These are phyloP conservation scores for Dasyurus viverrinus DNA, from an alignment of 2,113 vertebrate species.

Conservation along the genomic window DNA sequence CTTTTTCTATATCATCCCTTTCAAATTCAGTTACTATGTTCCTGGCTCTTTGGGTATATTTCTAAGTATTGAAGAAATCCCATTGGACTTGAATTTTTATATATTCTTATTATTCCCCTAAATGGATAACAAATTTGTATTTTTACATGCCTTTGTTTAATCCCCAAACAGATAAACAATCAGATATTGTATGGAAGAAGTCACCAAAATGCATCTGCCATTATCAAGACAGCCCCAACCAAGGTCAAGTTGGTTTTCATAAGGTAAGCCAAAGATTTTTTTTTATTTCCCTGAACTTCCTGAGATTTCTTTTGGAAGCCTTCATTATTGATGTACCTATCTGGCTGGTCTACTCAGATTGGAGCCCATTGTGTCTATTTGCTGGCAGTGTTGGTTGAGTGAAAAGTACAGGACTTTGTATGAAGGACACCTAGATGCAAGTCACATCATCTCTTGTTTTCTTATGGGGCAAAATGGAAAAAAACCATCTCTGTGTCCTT, in stretches of 20 bases:
- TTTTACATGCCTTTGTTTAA: conserved; percentile 59
- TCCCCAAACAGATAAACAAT: conserved; percentile 91
- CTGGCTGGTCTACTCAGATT: background rate
- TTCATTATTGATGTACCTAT: background rate
- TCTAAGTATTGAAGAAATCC: background rate
- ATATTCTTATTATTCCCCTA: background rate
- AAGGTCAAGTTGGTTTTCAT: conserved; percentile 96
- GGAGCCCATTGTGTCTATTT: background rate
- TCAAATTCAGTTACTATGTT: background rate
- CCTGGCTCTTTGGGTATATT: background rate
- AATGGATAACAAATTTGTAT: background rate
- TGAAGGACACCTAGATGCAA: background rate
- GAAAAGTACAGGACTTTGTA: conserved; percentile 1
- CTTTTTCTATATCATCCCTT: background rate
- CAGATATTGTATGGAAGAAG: conserved; percentile 96
- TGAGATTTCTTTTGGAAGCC: background rate
- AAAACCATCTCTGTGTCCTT: background rate
- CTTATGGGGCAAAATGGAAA: background rate
- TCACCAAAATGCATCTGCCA: conserved; percentile 97
- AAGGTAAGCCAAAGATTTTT: conserved; percentile 86
- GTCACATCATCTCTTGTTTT: background rate
- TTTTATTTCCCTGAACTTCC: conserved; percentile 16
- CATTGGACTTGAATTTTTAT: background rate
- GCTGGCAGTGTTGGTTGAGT: background rate
- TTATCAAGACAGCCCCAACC: conserved; percentile 93